Evolutionary conservation across 2,113 vertebrate genomes (phyloP).

Genomic region (Microtus pennsylvanicus): DNA sequence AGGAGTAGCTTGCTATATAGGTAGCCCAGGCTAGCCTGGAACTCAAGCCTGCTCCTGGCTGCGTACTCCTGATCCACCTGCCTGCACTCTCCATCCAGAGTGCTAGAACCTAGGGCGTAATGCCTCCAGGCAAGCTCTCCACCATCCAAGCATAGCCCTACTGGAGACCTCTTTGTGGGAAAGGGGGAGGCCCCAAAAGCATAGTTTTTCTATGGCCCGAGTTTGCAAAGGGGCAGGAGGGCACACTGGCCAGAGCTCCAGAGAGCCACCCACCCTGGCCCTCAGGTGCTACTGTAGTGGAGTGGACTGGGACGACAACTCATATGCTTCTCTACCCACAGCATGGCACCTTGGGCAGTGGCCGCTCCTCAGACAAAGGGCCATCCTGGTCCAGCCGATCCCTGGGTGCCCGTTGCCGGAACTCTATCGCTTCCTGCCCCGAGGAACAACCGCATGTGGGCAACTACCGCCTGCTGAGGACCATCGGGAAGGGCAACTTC

Average conservation of each 20-base stretch:
- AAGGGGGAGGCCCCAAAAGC: background rate
- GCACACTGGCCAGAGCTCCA: background rate
- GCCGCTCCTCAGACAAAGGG: slow-evolving; percentile 94
- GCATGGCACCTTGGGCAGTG: slow-evolving; percentile 91
- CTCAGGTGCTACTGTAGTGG: accelerated
- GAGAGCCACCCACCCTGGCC: background rate
- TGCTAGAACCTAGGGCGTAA: background rate
- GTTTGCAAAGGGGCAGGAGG: background rate
- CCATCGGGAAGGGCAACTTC: slow-evolving; percentile 97
- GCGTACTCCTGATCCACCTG: background rate
- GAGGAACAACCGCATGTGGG: slow-evolving; percentile 96
- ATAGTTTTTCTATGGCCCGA: too few relatives aligned
- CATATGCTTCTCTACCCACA: slow-evolving; percentile 64
- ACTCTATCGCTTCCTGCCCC: slow-evolving; percentile 94
- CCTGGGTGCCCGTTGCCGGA: slow-evolving; percentile 93
- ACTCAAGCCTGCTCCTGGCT: background rate
- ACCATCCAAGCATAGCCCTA: background rate
- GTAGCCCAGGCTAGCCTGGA: background rate
- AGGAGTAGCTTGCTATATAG: background rate
- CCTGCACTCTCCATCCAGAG: too few relatives aligned
- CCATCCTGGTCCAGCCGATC: slow-evolving; percentile 93
- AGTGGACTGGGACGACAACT: accelerated
- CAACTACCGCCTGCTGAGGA: slow-evolving; percentile 95
- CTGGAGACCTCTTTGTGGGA: too few relatives aligned
- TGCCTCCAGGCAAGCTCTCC: background rate